phyloP scores from a whole-genome alignment of 2,888 invertebrate species.

The Caenorhabditis panamensis region DNA sequence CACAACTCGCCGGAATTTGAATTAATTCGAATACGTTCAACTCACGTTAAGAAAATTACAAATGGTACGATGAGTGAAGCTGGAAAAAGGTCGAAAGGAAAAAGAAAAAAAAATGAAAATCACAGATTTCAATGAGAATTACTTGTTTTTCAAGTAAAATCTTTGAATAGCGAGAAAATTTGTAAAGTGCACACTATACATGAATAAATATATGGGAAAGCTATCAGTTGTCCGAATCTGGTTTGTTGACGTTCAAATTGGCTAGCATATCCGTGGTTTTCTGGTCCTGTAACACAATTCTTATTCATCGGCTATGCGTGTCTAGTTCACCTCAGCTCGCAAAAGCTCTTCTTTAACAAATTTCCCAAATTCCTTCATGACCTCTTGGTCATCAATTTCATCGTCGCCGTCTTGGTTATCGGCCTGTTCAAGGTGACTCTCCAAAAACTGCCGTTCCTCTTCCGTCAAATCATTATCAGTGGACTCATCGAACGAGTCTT shows the following conservation, averaged over 20 bases:
- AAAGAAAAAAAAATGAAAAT: no score
- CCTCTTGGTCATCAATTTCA: conserved; percentile 70
- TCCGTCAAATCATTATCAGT: conserved; percentile 60
- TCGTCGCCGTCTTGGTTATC: conserved; percentile 47
- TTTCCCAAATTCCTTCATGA: conserved; percentile 68
- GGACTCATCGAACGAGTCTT: conserved; percentile 44
- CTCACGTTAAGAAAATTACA: no score
- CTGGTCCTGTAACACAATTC: not conserved
- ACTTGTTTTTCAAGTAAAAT: no score
- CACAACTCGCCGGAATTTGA: no score
- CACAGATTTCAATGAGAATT: no score
- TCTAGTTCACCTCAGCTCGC: conserved; percentile 32
- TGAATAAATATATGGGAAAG: not conserved
- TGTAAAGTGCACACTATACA: no score
- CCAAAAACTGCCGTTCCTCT: conserved; percentile 60
- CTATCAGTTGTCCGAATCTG: not conserved
- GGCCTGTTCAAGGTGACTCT: conserved; percentile 57
- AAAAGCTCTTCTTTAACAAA: conserved; percentile 63
- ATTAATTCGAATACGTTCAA: no score
- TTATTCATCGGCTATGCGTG: not conserved
- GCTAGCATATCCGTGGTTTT: not conserved
- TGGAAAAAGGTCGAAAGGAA: no score
- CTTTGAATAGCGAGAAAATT: not conserved
- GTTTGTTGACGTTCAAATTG: not conserved
- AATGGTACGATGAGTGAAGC: no score